These are phyloP conservation scores for Drosophila willistoni DNA, from an alignment of 1,140 invertebrate species.

Conservation along the genomic window DNA sequence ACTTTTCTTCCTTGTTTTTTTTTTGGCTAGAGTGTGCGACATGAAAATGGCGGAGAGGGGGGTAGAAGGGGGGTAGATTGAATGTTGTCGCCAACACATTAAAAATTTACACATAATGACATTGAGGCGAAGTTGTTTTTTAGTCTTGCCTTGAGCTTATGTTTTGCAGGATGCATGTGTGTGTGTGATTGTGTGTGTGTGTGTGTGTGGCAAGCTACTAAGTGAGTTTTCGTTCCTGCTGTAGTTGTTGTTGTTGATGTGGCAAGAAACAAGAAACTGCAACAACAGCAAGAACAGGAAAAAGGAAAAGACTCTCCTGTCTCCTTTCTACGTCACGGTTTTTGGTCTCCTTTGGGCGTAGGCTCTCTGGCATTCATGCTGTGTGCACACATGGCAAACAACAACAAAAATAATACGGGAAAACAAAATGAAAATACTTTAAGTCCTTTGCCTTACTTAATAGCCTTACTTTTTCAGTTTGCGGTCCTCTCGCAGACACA, in stretches of 20 bases:
- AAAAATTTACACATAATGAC: slow-evolving; percentile 76
- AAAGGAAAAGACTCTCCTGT: neutral
- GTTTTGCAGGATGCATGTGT: slow-evolving; percentile 50
- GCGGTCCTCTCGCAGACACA: slow-evolving; percentile 16
- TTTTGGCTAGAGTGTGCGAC: neutral
- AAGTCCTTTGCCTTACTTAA: slow-evolving; percentile 76
- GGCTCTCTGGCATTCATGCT: slow-evolving; percentile 8
- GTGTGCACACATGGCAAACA: slow-evolving; percentile 2
- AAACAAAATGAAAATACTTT: slow-evolving; percentile 58
- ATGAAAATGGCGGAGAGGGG: no score
- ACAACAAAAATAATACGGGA: neutral
- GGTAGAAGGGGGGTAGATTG: slow-evolving; percentile 9
- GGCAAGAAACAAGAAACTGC: slow-evolving; percentile 53
- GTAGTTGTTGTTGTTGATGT: slow-evolving; percentile 22
- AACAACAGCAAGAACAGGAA: slow-evolving; percentile 10
- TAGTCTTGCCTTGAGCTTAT: slow-evolving; percentile 63
- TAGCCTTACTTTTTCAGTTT: slow-evolving; percentile 62
- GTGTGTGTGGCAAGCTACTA: slow-evolving; percentile 42
- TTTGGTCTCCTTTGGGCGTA: slow-evolving; percentile 22
- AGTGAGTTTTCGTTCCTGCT: slow-evolving; percentile 59
- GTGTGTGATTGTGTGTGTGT: slow-evolving; percentile 35
- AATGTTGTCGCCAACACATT: slow-evolving; percentile 59
- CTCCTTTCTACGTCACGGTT: slow-evolving; percentile 31
- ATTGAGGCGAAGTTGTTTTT: slow-evolving; percentile 32
- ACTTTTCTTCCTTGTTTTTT: slow-evolving; percentile 42